phyloP scores from a whole-genome alignment of 2,797 vertebrate species.

The Carcharodon carcharias region DNA sequence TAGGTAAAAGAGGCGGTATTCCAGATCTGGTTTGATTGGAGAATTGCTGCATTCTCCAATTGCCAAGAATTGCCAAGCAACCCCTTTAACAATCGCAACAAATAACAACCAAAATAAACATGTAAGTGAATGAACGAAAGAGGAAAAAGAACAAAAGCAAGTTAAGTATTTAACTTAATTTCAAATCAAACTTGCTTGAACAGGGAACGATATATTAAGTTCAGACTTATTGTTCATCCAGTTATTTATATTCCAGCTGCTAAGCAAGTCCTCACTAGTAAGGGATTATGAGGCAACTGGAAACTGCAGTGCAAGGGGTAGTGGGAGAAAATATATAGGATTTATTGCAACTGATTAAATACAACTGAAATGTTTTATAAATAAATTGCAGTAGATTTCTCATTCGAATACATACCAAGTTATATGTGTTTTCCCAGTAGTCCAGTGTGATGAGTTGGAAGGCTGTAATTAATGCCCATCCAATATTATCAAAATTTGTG shows the following conservation, averaged over 20 bases:
- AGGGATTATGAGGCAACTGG: background rate
- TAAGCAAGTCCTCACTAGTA: background rate
- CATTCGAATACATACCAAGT: slow-evolving; percentile 36
- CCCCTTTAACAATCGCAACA: background rate
- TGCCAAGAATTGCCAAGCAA: no score
- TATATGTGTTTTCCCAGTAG: slow-evolving; percentile 39
- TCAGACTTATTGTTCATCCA: background rate
- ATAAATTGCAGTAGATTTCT: background rate
- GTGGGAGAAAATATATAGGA: background rate
- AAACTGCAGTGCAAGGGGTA: no score
- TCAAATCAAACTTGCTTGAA: background rate
- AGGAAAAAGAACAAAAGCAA: background rate
- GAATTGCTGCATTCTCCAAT: background rate
- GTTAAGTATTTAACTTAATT: background rate
- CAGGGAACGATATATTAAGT: background rate
- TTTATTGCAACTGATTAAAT: background rate
- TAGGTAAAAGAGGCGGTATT: background rate
- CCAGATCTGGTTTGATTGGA: background rate
- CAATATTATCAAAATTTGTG: slow-evolving; percentile 39
- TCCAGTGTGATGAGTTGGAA: slow-evolving; percentile 40
- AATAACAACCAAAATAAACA: background rate
- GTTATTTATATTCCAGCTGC: background rate
- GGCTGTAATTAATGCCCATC: slow-evolving; percentile 39
- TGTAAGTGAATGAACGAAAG: background rate
- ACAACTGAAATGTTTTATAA: background rate